Conservation (phyloP, 1,140 invertebrate species). For the Drosophila mojavensis region DNA sequence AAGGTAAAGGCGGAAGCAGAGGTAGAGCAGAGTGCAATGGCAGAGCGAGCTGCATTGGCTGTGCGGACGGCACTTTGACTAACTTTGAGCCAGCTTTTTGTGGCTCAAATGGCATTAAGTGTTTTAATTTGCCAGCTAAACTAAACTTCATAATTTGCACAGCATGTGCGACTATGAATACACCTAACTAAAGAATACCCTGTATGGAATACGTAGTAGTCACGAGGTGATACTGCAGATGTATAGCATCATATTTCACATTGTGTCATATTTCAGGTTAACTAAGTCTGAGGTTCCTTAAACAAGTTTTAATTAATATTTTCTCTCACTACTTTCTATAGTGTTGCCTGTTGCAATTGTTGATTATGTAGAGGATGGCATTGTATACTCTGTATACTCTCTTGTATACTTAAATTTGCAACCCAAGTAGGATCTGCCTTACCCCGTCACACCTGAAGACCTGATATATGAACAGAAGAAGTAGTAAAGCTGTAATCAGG, state of each 20-base stretch:
- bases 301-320: too few species aligned
- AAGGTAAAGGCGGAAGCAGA: not conserved
- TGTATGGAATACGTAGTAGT: not conserved
- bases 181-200: not conserved
- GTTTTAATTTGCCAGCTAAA: constrained; percentile 63
- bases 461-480: too few species aligned
- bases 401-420: too few species aligned
- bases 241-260: not conserved
- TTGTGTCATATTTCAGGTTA: not conserved
- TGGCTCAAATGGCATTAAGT: constrained; percentile 72
- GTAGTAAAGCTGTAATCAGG: too few species aligned
- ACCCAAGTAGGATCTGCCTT: too few species aligned
- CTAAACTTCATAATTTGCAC: constrained; percentile 18
- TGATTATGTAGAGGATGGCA: too few species aligned
- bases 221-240: too few species aligned
- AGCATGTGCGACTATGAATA: not conserved
- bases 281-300: not conserved
- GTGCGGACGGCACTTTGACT: constrained; percentile 37
- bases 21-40: not conserved
- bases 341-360: too few species aligned
- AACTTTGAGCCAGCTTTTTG: constrained; percentile 53
- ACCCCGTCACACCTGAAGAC: too few species aligned
- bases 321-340: too few species aligned
- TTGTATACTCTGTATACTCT: too few species aligned
- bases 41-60: constrained; percentile 26